Conservation (phyloP, 1,140 invertebrate genomes). For the Cryptotermes secundus region DNA sequence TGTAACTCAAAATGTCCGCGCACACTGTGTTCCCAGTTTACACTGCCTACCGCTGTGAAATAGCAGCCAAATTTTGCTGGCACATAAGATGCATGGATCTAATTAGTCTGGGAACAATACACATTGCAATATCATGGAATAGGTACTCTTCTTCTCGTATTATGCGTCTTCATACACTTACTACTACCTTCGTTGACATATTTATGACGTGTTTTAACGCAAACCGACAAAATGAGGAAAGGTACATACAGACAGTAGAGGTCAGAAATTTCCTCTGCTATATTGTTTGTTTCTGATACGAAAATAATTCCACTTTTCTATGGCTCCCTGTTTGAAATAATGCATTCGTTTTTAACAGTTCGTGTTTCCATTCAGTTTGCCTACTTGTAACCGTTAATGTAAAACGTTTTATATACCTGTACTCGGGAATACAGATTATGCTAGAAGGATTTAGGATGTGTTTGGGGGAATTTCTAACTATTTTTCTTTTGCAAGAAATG, state of each 20-base stretch:
- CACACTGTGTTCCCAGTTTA: too few relatives aligned
- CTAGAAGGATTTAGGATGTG: background rate
- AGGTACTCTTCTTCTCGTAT: background rate
- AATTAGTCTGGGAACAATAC: background rate
- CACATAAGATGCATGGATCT: too few relatives aligned
- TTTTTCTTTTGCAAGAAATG: background rate
- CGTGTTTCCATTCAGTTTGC: too few relatives aligned
- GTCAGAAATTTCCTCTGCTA: background rate
- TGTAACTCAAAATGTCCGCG: too few relatives aligned
- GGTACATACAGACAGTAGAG: background rate
- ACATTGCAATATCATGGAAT: background rate
- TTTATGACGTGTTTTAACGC: background rate
- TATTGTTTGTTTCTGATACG: background rate
- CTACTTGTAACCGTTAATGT: too few relatives aligned
- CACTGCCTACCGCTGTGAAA: too few relatives aligned
- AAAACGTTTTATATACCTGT: too few relatives aligned
- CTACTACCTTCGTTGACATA: background rate
- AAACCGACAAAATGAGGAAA: background rate
- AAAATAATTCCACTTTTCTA: background rate
- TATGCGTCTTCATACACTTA: background rate
- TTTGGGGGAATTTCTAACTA: background rate
- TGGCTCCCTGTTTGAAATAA: background rate
- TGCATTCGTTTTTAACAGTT: background rate
- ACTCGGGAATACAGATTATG: background rate
- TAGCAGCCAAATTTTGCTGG: too few relatives aligned